phyloP scores from a whole-genome alignment of 2,113 vertebrate genomes.

The Mustela nigripes region DNA sequence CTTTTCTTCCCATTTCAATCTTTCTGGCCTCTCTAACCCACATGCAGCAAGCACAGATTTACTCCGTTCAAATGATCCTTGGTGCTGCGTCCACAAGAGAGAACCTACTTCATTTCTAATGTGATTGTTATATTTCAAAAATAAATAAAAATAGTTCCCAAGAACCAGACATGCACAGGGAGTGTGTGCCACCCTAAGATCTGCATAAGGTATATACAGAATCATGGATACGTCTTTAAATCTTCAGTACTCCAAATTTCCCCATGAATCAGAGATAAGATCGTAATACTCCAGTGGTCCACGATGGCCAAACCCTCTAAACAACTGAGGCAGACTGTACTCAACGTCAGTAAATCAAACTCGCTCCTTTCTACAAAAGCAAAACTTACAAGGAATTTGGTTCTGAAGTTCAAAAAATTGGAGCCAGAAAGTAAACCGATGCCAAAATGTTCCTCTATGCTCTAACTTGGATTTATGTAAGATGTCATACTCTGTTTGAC shows the following conservation, averaged over 20 bases:
- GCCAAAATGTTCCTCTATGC: neutral
- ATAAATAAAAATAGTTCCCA: neutral
- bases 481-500: neutral
- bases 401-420: neutral
- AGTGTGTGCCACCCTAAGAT: neutral
- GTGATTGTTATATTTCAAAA: neutral
- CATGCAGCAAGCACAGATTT: neutral
- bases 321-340: neutral
- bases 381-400: neutral
- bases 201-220: neutral
- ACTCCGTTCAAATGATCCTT: neutral
- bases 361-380: neutral
- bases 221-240: neutral
- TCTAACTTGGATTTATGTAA: neutral
- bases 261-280: neutral
- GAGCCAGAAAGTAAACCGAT: neutral
- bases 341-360: neutral
- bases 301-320: neutral
- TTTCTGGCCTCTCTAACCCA: neutral
- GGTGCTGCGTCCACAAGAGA: neutral
- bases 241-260: neutral
- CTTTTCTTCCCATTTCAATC: slow-evolving; percentile 7
- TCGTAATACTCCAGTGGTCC: neutral
- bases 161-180: rapidly evolving
- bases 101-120: neutral